A percentile compares a stretch with the other conserved stretches of the same genome.
These are phyloP conservation scores for Metacarcinus magister DNA, from an alignment of 2,888 invertebrate genomes.

Conservation along the genomic window DNA sequence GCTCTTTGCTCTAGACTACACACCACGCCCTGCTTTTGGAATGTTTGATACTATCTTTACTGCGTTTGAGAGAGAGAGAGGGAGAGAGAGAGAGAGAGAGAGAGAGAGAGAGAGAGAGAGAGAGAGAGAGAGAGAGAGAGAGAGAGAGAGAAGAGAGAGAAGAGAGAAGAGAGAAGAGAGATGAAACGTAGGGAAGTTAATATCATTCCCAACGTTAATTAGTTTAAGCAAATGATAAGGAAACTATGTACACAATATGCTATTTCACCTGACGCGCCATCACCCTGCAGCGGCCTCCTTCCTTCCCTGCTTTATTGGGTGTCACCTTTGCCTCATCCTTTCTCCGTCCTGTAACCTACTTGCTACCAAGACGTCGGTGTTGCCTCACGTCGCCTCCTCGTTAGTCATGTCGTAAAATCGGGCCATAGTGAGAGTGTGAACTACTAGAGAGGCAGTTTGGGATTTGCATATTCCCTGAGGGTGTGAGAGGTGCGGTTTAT, in stretches of 20 bases:
- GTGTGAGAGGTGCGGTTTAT: too few species aligned
- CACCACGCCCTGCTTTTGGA: too few species aligned
- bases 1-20: too few species aligned
- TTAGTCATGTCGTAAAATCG: not conserved
- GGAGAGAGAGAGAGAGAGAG: not conserved
- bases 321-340: not conserved
- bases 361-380: not conserved
- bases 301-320: not conserved
- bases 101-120: constrained; percentile 26
- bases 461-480: too few species aligned
- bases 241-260: not conserved
- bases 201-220: not conserved
- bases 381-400: not conserved
- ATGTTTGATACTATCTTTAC: too few species aligned
- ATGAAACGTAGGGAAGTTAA: not conserved
- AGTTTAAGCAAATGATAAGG: not conserved
- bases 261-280: not conserved
- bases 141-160: constrained; percentile 41
- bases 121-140: not conserved
- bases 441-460: not conserved
- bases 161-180: not conserved
- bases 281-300: not conserved
- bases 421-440: not conserved
- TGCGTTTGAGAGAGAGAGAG: not conserved
- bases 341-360: not conserved